Base-by-base conservation (phyloP, 1,140 invertebrate genomes). In the Bombus affinis region DNA sequence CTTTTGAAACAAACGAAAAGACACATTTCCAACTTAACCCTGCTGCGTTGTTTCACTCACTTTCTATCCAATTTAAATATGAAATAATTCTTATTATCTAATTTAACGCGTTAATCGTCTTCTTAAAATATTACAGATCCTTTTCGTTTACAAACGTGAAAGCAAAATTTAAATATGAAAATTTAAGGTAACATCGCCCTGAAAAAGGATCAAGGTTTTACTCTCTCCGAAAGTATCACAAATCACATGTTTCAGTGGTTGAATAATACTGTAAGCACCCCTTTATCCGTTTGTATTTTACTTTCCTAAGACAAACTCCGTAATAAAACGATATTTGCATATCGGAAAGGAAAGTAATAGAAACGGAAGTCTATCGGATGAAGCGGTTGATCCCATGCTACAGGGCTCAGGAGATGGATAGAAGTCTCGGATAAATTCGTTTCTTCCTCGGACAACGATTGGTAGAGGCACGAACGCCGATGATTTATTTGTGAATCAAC, bases 401-500 rank as follows among this genome's bases (percentile, higher is more conserved):
- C 28, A 3, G 12, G 13, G 37, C 18, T 18, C 32, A 4, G 66
- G 25, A 53, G 37, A 39, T 73, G 35, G 37, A 62, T 72, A 39
- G 35, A 37, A 57, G 10, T 5, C 28, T 57, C 74, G 75, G 53
- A 70, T 59, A 44, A 71, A 59, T 79, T 44, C 70, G 77, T 85
- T 81, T 73, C 35, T 44, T 70, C 72, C 1, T 53, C 32, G 37
- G 32, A 65, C 53, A 32, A 81, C 25, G 83, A 81, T 84, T 22
- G 59, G 71, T 9, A 44, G 28, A 42, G 22, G 76, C 86, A 75
- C 77, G 82, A 82, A 88, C 78, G 76, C 62, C 80, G 85, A 77
- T 90, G 89, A 90, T 90, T 90, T 90, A 90, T 90, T 90, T 62
- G 86, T 68, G 77, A 78, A 88, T 90, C 80, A 88, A 90, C 73